Evolutionary conservation across 2,113 vertebrate species (phyloP), one percentile per base, ranked within the genome.

Genomic region (Hepsetus odoe): DNA sequence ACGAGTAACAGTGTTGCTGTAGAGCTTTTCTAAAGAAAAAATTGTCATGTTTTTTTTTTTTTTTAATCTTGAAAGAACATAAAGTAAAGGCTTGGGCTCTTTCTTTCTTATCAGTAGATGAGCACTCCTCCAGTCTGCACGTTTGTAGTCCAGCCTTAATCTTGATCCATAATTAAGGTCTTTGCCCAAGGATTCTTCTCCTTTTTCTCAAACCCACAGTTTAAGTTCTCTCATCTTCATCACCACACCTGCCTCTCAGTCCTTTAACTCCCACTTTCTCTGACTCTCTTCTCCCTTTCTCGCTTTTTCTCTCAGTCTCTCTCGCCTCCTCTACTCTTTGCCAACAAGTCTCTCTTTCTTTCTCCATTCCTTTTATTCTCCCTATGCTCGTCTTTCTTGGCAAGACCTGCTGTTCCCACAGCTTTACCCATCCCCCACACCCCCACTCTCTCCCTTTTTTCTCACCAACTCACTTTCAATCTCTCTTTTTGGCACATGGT

Each of bases 271-370:
- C 22, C 55, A 35, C 65, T 77, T 13, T 80, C 55, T 73, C n/a
- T 74, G 42, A 68, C 62, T 61, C 20, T 58, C 30, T 53, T 24
- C 58, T 33, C 33, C 55, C 58, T 20, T 51, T 80, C 61, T 65
- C 55, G 32, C 59, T 32, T 11, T 59, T 55, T 56, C 32, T 32
- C 26, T n/a, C 46, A 51, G 28, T 72, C 44, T 73, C 49, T 71
- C 67, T 77, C 33, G 24, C 80, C 76, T 72, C 42, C 51, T 42
- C 35, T 55, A 83, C 49, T 65, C 85, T 83, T 74, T 89, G 86
- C 87, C 89, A 87, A 86, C 88, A 86, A 88, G 82, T 88, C 89
- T 90, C 77, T 87, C 87, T 90, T 88, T 91, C 85, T 85, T 79
- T 88, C 83, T 86, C 70, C 74, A 26, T 68, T 85, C 82, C 84